phyloP scores from a whole-genome alignment of 2,888 invertebrate species.

The Lasioglossum figueresi region DNA sequence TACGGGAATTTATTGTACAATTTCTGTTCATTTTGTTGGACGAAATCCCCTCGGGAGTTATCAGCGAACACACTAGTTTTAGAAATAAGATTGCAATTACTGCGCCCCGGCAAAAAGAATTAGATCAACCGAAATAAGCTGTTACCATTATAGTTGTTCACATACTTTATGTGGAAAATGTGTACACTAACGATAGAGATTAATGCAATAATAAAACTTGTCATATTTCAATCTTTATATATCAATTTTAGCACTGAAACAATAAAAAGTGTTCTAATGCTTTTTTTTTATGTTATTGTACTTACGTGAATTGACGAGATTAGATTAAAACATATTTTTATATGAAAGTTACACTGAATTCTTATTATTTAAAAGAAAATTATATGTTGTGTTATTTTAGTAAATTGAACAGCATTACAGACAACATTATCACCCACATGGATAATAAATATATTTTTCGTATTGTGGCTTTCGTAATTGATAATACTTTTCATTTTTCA shows the following conservation, averaged over 20 bases:
- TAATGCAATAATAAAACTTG: not conserved
- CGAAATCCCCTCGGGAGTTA: not conserved
- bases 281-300: not conserved
- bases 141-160: not conserved
- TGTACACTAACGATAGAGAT: not conserved
- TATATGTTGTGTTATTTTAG: too few relatives aligned
- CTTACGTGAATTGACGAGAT: not conserved
- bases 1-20: not conserved
- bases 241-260: too few relatives aligned
- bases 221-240: too few relatives aligned
- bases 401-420: not conserved
- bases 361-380: not conserved
- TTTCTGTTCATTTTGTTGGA: not conserved
- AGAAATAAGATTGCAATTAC: not conserved
- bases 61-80: not conserved
- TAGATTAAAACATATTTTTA: not conserved
- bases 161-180: not conserved
- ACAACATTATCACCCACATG: not conserved
- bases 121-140: not conserved
- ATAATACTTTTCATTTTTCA: not conserved
- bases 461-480: not conserved
- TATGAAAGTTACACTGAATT: not conserved
- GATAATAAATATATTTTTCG: too few relatives aligned
- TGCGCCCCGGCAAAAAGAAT: not conserved
- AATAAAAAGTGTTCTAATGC: not conserved